Conservation (phyloP, 2,888 invertebrate genomes). For the Troilus luridus region DNA sequence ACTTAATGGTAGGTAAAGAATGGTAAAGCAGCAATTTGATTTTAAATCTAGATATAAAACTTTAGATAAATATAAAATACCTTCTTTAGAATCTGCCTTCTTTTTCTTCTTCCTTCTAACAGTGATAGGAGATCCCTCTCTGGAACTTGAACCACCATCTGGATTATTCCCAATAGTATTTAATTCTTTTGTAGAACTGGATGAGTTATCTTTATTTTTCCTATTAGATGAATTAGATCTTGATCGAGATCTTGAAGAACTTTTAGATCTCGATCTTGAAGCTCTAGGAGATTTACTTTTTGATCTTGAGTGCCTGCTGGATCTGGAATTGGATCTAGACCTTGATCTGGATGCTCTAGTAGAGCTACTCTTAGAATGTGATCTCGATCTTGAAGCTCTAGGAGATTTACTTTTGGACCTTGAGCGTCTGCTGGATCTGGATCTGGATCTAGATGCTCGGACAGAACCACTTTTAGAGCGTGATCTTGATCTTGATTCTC, state of each 20-base stretch:
- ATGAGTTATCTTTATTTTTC: neutral
- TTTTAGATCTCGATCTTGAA: slow-evolving; percentile 65
- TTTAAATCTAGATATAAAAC: neutral
- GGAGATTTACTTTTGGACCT: slow-evolving; percentile 65
- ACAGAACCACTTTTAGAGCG: slow-evolving; percentile 66
- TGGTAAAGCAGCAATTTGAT: too few species aligned
- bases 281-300: slow-evolving; percentile 62
- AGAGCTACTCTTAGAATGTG: slow-evolving; percentile 65
- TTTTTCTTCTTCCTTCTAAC: slow-evolving; percentile 26
- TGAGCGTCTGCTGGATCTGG: slow-evolving; percentile 65
- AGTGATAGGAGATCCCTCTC: slow-evolving; percentile 51
- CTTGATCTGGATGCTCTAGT: slow-evolving; percentile 65
- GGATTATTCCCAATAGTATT: neutral
- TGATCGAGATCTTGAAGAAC: slow-evolving; percentile 65
- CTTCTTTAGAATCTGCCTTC: slow-evolving; percentile 57
- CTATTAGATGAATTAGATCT: slow-evolving; percentile 63
- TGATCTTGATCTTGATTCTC: slow-evolving; percentile 67
- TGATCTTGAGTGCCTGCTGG: slow-evolving; percentile 64
- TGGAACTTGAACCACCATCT: neutral
- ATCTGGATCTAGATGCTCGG: slow-evolving; percentile 64
- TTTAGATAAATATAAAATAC: neutral
- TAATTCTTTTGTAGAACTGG: neutral
- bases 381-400: slow-evolving; percentile 65
- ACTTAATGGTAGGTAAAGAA: too few species aligned
- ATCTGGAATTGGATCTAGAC: slow-evolving; percentile 66